These are phyloP conservation scores for Staurois parvus DNA, from an alignment of 2,797 vertebrate species.

Conservation along the genomic window DNA sequence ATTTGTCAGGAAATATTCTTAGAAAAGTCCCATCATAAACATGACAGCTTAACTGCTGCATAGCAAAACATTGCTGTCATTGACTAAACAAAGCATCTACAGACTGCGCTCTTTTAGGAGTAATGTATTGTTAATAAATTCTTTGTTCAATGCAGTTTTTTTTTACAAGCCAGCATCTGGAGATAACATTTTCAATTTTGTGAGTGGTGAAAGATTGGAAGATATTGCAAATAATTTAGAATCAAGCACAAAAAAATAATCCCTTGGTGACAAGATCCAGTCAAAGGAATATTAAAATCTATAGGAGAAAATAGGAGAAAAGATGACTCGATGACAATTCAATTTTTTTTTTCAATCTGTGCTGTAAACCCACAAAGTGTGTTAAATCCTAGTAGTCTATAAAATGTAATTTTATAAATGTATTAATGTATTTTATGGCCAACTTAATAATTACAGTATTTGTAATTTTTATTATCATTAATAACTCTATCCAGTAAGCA, in stretches of 20 bases:
- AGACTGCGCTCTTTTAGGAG: constrained; percentile 33
- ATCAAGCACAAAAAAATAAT: constrained; percentile 43
- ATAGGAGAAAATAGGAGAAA: constrained; percentile 3
- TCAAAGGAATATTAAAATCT: constrained; percentile 5
- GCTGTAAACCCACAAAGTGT: background rate
- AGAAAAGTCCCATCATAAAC: constrained; percentile 34
- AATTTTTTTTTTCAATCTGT: background rate
- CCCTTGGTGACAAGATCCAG: constrained; percentile 18
- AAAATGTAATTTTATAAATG: too few species aligned
- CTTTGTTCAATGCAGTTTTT: constrained; percentile 17
- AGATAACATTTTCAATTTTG: constrained; percentile 53
- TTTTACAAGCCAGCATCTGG: constrained; percentile 23
- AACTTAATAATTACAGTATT: background rate
- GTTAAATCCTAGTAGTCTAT: too few species aligned
- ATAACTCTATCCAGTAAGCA: too few species aligned
- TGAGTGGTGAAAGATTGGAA: constrained; percentile 27
- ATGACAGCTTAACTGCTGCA: constrained; percentile 54
- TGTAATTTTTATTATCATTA: background rate
- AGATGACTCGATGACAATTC: background rate
- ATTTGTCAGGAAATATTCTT: constrained; percentile 44
- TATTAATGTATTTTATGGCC: background rate
- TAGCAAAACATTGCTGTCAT: constrained; percentile 53
- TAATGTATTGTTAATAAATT: constrained; percentile 45
- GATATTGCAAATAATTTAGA: constrained; percentile 40
- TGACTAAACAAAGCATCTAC: constrained; percentile 48